Base-by-base conservation (phyloP, 2,797 vertebrate species). In the Microchirus variegatus region DNA sequence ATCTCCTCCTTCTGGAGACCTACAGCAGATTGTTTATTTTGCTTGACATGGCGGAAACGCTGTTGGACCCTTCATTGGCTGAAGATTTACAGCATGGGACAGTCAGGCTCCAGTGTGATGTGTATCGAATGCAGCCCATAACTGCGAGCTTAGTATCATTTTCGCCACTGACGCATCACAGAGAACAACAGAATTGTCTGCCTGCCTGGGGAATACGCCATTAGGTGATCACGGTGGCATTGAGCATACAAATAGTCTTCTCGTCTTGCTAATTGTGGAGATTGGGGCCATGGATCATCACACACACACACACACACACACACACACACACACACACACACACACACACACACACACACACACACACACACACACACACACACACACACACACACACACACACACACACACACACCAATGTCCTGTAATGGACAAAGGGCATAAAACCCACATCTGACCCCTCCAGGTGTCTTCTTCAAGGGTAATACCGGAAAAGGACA, bases 21-120 rank as follows among this genome's bases (percentile, higher is more conserved):
- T 95, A 95, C 94, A 96, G 93, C 94, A 92, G 87, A 94, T 81
- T 95, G 94, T 96, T 96, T 96, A 93, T 91, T 67, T 94, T 94
- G 87, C 90, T 77, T 79, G 86, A 87, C 81, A 69, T 62, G 70
- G 78, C 79, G 85, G 76, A 87, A 87, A 81, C 83, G 72, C 52
- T 79, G 81, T 75, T 85, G 84, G 79, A 77, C 85, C 75, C 57
- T 69, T 86, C 86, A 81, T 79, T 87, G 88, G 78, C 61, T 83
- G 73, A 82, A 87, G 88, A 91, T 91, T 92, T 90, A 88, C 78
- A 77, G 70, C 63, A 70, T 61, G 65, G 63, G 83, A 89, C 62
- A 71, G 62, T 64, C 68, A 59, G 84, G 81, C 72, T 80, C 74
- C 70, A 80, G 73, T 74, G 62, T 64, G 64, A 73, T 71, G 63